Base-by-base conservation (phyloP, 2,888 invertebrate species). In the Disparrhopalites patrizii region DNA sequence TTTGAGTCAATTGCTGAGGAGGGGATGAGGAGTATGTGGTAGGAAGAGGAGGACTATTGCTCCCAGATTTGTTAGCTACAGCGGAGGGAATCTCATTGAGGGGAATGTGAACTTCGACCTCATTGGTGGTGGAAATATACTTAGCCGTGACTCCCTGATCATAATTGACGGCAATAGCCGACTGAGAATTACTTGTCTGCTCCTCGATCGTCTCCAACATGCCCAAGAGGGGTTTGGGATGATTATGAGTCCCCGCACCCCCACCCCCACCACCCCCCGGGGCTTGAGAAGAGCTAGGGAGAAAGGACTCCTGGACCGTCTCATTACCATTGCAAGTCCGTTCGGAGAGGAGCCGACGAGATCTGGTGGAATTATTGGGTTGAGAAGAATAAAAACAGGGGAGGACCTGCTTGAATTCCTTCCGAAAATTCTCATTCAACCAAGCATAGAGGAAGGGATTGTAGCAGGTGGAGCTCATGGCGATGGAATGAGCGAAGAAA, bases 401-500 rank as follows among this genome's bases (percentile, higher is more conserved):
- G 58, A 87, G 79, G 57, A 89, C 88, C 79, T 87, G 86, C 77
- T 87, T 90, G 80, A 93, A 93, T 79, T 93, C 92, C 78, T 93
- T 92, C 56, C 92, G 85, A 79, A 94, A 94, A 81, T 92, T 93
- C 74, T 93, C 94, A 80, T 95, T 96, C 79, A 95, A 85, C 93
- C 94, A 95, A 20, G 94, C 94, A 81, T 95, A 95, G 33, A 95
- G 83, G 78, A 95, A 91, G 0, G 93, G 93, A 79, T 95, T 95
- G 83, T 95, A 95, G 79, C 93, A 92, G 1, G 91, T 93, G 66
- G 93, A 93, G 76, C 91, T 91, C 93, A 94, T 93, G 38, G 94
- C 94, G 72, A 75, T 62, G 2, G 74, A 69, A 62, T 75, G 75
- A 27, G 72, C 63, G 43, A 70, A 52, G 64, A 75, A 75, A 80